Conservation (phyloP, 1,140 invertebrate genomes). For the Nasonia longicornis region DNA sequence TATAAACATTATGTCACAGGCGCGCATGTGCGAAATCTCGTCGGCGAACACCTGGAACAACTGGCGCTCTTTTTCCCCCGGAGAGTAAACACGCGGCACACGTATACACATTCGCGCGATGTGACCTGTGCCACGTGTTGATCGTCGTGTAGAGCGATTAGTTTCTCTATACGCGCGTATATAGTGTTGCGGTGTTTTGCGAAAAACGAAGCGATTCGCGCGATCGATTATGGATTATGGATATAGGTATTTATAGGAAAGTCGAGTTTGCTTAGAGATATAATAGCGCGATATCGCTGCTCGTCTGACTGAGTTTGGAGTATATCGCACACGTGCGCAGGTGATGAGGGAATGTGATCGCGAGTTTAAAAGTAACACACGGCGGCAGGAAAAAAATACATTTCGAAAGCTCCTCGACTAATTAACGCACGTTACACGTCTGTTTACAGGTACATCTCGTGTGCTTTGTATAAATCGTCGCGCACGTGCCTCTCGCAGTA, state of each 20-base stretch:
- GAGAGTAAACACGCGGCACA: background rate
- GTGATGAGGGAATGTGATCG: background rate
- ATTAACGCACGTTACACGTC: conserved; percentile 17
- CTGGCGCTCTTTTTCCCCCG: background rate
- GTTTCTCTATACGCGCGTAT: background rate
- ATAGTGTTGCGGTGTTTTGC: background rate
- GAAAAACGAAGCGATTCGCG: conserved; percentile 1
- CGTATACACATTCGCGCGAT: background rate
- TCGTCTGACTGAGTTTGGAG: background rate
- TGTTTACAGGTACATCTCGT: conserved; percentile 35
- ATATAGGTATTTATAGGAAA: background rate
- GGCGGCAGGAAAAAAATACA: no score
- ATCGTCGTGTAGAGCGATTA: background rate
- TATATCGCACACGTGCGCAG: no score
- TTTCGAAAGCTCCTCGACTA: conserved; percentile 9
- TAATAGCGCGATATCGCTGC: background rate
- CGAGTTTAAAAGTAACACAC: background rate
- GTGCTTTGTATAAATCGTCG: conserved; percentile 20
- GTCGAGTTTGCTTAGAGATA: background rate
- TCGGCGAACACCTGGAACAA: conserved; percentile 19
- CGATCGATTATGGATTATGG: background rate
- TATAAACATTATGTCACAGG: background rate
- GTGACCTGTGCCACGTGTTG: background rate
- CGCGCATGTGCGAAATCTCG: background rate
- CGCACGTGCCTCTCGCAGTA: conserved; percentile 32